Evolutionary conservation across 2,888 invertebrate species (phyloP).

Genomic region (Seira sanloemensis): DNA sequence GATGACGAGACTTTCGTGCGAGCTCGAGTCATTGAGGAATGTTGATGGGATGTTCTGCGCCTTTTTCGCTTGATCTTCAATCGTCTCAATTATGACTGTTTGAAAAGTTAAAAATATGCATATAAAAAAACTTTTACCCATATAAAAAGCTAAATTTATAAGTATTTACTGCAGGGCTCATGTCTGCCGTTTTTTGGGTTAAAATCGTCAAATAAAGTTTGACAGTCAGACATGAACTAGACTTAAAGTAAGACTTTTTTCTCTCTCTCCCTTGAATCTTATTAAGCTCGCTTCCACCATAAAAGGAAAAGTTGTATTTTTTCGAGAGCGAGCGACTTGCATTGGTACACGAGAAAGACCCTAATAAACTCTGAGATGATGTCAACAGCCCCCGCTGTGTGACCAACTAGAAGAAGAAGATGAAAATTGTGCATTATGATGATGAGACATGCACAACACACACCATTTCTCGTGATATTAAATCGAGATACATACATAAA

Average conservation of each 20-base stretch:
- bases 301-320: slow-evolving; percentile 49
- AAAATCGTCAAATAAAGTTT: no score
- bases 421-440: slow-evolving; percentile 24
- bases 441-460: slow-evolving; percentile 22
- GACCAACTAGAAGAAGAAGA: slow-evolving; percentile 42
- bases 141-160: no score
- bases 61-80: slow-evolving; percentile 76
- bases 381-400: slow-evolving; percentile 72
- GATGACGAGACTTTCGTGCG: slow-evolving; percentile 80
- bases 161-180: no score
- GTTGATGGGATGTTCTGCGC: slow-evolving; percentile 71
- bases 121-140: background rate
- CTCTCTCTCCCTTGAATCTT: background rate
- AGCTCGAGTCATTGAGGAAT: slow-evolving; percentile 77
- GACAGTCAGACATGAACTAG: no score
- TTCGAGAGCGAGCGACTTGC: background rate
- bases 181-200: no score
- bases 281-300: slow-evolving; percentile 46
- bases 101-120: slow-evolving; percentile 24
- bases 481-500: background rate
- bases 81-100: slow-evolving; percentile 74
- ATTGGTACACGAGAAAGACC: slow-evolving; percentile 57
- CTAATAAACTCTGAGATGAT: slow-evolving; percentile 71
- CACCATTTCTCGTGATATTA: slow-evolving; percentile 22
- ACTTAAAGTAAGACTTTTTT: background rate